phyloP scores from a whole-genome alignment of 1,140 invertebrate species.

The Papilio glaucus region DNA sequence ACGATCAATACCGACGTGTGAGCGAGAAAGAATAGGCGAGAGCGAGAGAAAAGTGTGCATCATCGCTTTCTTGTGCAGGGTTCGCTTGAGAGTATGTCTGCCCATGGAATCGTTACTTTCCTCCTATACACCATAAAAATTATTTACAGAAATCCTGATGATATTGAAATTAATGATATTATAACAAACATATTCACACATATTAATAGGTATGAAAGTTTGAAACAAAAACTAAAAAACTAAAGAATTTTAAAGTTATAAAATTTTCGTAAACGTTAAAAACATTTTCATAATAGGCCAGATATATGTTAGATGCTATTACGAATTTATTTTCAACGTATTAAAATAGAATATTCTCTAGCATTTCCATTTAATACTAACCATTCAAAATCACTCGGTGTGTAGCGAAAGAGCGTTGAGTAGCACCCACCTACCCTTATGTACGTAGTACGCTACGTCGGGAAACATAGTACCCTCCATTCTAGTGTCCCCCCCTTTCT shows the following conservation, averaged over 20 bases:
- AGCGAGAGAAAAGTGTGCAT: slow-evolving; percentile 56
- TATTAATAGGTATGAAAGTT: no score
- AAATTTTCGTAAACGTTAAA: no score
- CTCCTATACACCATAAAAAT: slow-evolving; percentile 3
- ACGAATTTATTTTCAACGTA: background rate
- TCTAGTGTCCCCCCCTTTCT: slow-evolving; percentile 56
- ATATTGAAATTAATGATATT: background rate
- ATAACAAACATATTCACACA: background rate
- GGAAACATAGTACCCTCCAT: slow-evolving; percentile 63
- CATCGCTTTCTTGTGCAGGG: slow-evolving; percentile 46
- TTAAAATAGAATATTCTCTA: background rate
- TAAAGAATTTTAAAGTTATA: no score
- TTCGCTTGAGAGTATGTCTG: slow-evolving; percentile 51
- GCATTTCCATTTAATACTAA: slow-evolving; percentile 41
- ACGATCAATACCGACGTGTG: slow-evolving; percentile 73
- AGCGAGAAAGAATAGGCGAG: slow-evolving; percentile 58
- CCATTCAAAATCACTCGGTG: slow-evolving; percentile 29
- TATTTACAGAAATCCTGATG: background rate
- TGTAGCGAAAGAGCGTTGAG: slow-evolving; percentile 32
- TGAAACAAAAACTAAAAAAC: no score
- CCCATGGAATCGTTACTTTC: slow-evolving; percentile 20
- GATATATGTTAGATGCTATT: background rate
- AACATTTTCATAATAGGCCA: background rate
- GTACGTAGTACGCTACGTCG: slow-evolving; percentile 57
- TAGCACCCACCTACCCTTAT: slow-evolving; percentile 46